Conservation (phyloP, 92 coral and sea anemone species). For the Umimayanthus chanpuru region DNA sequence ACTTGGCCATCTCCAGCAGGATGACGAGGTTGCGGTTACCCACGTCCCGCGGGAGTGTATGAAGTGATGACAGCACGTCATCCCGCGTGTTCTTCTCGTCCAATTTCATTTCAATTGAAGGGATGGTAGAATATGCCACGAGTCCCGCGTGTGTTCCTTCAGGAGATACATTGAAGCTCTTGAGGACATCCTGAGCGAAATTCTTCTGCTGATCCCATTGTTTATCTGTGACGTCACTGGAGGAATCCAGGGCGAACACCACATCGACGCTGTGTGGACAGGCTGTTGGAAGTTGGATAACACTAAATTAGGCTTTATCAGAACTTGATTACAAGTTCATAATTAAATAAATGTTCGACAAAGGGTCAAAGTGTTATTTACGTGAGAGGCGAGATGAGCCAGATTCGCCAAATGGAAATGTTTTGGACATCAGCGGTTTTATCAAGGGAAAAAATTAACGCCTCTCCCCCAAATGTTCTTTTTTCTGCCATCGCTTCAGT, state of each 20-base stretch:
- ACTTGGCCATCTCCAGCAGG: constrained; percentile 95
- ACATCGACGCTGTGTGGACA: constrained; percentile 90
- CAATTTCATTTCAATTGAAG: constrained; percentile 84
- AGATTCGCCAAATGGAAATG: not conserved
- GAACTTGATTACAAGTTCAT: not conserved
- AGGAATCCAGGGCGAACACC: constrained; percentile 96
- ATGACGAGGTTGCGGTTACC: constrained; percentile 90
- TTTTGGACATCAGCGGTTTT: no score
- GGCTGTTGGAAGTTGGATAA: constrained; percentile 46
- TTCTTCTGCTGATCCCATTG: constrained; percentile 93
- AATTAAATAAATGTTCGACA: no score
- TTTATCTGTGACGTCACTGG: constrained; percentile 75
- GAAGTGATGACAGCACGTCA: constrained; percentile 68
- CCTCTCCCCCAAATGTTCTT: no score
- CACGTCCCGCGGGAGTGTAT: constrained; percentile 74
- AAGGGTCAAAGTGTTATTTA: not conserved
- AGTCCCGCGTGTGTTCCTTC: constrained; percentile 85
- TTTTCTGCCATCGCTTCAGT: no score
- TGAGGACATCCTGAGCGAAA: constrained; percentile 71
- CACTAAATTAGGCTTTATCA: not conserved
- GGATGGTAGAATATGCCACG: constrained; percentile 93
- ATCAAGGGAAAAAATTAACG: no score
- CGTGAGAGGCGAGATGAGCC: not conserved
- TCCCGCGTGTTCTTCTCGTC: constrained; percentile 77
- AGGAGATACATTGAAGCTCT: constrained; percentile 74